A percentile compares a stretch with the other conserved stretches of the same genome.
phyloP scores from a whole-genome alignment of 2,113 vertebrate species.

The Mastomys coucha region DNA sequence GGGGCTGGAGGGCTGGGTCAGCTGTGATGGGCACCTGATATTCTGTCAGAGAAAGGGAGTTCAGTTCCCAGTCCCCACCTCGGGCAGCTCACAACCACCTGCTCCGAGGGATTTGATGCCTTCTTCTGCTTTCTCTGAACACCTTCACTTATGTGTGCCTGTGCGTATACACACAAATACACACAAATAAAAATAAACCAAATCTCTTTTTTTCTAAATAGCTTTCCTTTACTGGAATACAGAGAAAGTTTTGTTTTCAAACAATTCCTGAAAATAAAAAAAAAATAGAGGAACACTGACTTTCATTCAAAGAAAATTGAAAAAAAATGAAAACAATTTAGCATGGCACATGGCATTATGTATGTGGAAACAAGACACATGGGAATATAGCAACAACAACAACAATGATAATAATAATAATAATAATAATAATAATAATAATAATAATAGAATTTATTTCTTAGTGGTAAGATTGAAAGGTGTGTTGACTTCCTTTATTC shows the following conservation, averaged over 20 bases:
- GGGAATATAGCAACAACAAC: neutral
- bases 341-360: neutral
- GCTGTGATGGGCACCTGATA: neutral
- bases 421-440: too few relatives aligned
- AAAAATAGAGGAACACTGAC: neutral
- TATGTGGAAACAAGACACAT: neutral
- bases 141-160: neutral
- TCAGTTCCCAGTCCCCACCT: neutral
- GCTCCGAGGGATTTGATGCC: neutral
- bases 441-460: neutral
- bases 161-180: neutral
- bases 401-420: too few relatives aligned
- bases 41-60: neutral
- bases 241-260: neutral
- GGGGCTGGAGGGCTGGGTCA: too few relatives aligned
- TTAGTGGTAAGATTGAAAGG: neutral
- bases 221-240: neutral
- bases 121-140: neutral
- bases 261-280: constrained; percentile 28
- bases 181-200: neutral
- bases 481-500: neutral
- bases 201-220: neutral
- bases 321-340: neutral
- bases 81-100: neutral
- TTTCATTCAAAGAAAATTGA: constrained; percentile 32